phyloP scores from a whole-genome alignment of 2,797 vertebrate genomes.

The Knipowitschia caucasica region DNA sequence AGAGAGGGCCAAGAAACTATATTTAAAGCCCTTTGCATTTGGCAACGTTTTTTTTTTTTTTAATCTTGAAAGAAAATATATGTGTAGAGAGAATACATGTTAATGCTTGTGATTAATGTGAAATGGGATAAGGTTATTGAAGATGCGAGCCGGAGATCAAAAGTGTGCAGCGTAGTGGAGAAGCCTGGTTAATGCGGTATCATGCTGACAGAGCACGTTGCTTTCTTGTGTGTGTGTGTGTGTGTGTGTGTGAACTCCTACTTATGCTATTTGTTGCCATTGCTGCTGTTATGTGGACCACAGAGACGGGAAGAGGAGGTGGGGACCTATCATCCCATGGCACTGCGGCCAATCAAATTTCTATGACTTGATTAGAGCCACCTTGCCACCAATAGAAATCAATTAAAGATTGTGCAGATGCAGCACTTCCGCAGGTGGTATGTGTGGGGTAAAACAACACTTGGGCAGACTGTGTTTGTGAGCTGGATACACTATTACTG shows the following conservation, averaged over 20 bases:
- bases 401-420: slow-evolving; percentile 38
- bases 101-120: slow-evolving; percentile 51
- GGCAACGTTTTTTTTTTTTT: slow-evolving; percentile 28
- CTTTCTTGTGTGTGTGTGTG: neutral
- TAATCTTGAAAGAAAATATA: slow-evolving; percentile 57
- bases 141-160: slow-evolving; percentile 30
- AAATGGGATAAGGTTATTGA: slow-evolving; percentile 34
- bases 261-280: slow-evolving; percentile 36
- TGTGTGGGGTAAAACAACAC: slow-evolving; percentile 18
- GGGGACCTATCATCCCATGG: slow-evolving; percentile 36
- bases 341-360: slow-evolving; percentile 51
- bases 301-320: slow-evolving; percentile 30
- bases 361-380: slow-evolving; percentile 42
- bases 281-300: slow-evolving; percentile 21
- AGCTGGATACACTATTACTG: neutral
- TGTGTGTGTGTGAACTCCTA: slow-evolving; percentile 17
- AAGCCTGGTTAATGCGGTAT: slow-evolving; percentile 62
- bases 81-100: slow-evolving; percentile 50
- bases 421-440: slow-evolving; percentile 41
- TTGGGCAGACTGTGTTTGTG: neutral
- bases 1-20: slow-evolving; percentile 59
- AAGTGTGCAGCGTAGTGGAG: slow-evolving; percentile 44
- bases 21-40: slow-evolving; percentile 56
- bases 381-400: slow-evolving; percentile 47
- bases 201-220: slow-evolving; percentile 60